phyloP scores from a whole-genome alignment of 2,797 vertebrate genomes.

The Rhinella marina region DNA sequence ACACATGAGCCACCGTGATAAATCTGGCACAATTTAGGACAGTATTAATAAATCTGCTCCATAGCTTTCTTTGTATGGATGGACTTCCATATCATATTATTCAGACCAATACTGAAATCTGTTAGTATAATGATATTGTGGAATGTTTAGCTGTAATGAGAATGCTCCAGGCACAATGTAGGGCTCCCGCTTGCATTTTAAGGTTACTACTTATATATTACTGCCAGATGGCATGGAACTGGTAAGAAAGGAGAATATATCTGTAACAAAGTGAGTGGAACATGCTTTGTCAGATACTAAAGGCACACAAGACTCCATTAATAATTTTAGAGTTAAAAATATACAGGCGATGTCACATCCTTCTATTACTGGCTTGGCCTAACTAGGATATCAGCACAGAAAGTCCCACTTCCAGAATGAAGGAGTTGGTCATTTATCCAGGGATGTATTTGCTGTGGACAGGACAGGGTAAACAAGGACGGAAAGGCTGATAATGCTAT shows the following conservation, averaged over 20 bases:
- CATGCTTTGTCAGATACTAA: neutral
- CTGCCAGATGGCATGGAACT: neutral
- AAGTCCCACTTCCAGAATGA: neutral
- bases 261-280: neutral
- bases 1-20: no score
- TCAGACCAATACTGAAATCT: no score
- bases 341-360: neutral
- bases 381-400: neutral
- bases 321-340: slow-evolving; percentile 3
- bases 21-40: no score
- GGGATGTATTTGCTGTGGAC: neutral
- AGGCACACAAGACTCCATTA: neutral
- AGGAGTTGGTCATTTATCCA: neutral
- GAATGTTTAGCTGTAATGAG: no score
- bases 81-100: no score
- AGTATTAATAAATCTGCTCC: no score
- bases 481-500: neutral
- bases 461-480: neutral
- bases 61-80: no score
- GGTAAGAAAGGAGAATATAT: neutral
- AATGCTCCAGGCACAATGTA: no score
- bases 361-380: slow-evolving; percentile 3
- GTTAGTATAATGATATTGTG: no score
- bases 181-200: no score
- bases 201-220: no score